Evolutionary conservation across 2,888 invertebrate species (phyloP).

Genomic region (Argyresthia albistria): DNA sequence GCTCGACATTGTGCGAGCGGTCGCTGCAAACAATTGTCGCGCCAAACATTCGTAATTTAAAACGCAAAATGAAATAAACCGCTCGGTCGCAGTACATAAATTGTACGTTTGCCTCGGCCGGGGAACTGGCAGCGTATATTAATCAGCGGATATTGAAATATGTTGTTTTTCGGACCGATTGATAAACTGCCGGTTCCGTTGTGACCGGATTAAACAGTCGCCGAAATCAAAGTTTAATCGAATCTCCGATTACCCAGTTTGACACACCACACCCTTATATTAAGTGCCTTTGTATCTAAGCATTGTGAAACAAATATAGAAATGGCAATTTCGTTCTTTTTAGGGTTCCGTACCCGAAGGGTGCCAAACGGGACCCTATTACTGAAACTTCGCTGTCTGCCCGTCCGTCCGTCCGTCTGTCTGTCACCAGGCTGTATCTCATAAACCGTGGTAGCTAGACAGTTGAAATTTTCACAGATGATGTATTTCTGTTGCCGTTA

Average conservation of each 20-base stretch:
- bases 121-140: slow-evolving; percentile 69
- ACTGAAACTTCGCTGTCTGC: no score
- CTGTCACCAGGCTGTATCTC: no score
- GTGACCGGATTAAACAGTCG: slow-evolving; percentile 60
- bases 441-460: no score
- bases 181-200: slow-evolving; percentile 59
- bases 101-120: slow-evolving; percentile 66
- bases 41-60: slow-evolving; percentile 67
- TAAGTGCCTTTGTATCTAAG: not conserved
- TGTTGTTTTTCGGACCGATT: slow-evolving; percentile 69
- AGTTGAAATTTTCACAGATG: no score
- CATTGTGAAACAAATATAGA: not conserved
- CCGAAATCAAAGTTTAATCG: not conserved
- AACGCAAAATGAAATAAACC: slow-evolving; percentile 69
- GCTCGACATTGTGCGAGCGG: slow-evolving; percentile 29
- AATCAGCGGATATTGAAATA: slow-evolving; percentile 73
- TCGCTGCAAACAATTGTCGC: slow-evolving; percentile 56
- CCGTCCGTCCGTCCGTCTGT: no score
- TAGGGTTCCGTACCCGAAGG: no score
- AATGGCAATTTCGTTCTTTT: no score
- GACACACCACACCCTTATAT: not conserved
- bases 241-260: not conserved
- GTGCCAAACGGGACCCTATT: no score
- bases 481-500: no score
- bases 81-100: slow-evolving; percentile 69